Evolutionary conservation across 2,797 vertebrate species (phyloP).

Genomic region (Halcyon leucocephala): DNA sequence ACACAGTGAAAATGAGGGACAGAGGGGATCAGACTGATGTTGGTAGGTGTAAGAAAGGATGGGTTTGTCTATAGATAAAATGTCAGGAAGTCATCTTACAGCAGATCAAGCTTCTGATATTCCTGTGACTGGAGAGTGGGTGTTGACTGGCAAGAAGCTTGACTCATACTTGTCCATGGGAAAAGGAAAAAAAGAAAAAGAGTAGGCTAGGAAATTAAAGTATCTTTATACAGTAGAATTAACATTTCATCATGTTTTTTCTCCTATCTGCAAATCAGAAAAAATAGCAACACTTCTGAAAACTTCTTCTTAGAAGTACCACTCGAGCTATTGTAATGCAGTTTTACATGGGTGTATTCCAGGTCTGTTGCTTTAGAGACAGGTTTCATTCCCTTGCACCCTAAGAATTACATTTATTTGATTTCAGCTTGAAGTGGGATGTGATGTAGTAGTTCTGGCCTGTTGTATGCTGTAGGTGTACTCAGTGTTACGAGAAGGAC

Average conservation of each 20-base stretch:
- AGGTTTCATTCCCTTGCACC: background rate
- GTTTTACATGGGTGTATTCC: background rate
- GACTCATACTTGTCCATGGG: slow-evolving; percentile 50
- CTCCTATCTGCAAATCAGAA: background rate
- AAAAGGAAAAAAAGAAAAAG: background rate
- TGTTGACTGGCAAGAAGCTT: slow-evolving; percentile 61
- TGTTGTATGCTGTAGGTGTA: background rate
- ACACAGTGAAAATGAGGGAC: background rate
- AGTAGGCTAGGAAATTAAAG: slow-evolving; percentile 7
- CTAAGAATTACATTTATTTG: background rate
- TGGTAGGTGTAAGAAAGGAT: background rate
- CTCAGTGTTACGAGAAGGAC: background rate
- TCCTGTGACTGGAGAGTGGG: slow-evolving; percentile 59
- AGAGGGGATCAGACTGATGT: background rate
- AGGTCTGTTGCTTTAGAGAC: background rate
- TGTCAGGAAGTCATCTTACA: slow-evolving; percentile 13
- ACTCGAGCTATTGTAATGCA: background rate
- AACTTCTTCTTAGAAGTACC: background rate
- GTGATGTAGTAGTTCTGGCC: background rate
- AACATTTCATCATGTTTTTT: background rate
- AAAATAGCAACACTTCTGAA: background rate
- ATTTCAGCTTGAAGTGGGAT: background rate
- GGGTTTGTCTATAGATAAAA: slow-evolving; percentile 20
- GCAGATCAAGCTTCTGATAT: slow-evolving; percentile 45
- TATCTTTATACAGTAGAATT: slow-evolving; percentile 5